Conservation (phyloP, 2,888 invertebrate genomes). For the Amphipoea oculea region DNA sequence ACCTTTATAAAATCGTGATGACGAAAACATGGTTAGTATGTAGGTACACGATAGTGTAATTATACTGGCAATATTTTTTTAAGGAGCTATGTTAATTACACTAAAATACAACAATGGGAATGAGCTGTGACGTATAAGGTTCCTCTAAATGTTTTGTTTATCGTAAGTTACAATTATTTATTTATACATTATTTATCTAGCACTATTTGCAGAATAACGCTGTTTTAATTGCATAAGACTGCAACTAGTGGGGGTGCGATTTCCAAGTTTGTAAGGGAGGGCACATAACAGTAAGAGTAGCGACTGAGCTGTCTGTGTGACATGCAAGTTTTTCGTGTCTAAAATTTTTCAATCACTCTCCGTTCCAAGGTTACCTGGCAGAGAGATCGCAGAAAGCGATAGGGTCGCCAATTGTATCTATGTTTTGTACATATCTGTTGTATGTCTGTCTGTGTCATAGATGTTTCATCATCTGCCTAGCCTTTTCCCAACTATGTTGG, state of each 20-base stretch:
- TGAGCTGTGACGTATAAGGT: too few species aligned
- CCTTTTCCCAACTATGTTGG: too few species aligned
- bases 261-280: slow-evolving; percentile 62
- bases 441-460: background rate
- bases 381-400: background rate
- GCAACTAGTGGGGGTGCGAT: slow-evolving; percentile 69
- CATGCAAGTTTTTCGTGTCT: background rate
- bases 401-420: background rate
- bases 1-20: background rate
- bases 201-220: slow-evolving; percentile 69
- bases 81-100: background rate
- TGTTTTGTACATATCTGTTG: background rate
- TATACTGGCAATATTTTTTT: background rate
- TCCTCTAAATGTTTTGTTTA: background rate
- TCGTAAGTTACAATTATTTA: background rate
- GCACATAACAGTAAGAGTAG: slow-evolving; percentile 17
- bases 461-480: too few species aligned
- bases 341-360: background rate
- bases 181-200: background rate
- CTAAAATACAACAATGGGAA: background rate
- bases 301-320: slow-evolving; percentile 11
- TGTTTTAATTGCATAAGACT: slow-evolving; percentile 71
- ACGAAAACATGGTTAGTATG: background rate
- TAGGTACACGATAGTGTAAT: background rate
- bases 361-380: background rate